Evolutionary conservation across 2,888 invertebrate genomes (phyloP), one percentile per base, ranked within the genome.

Genomic region (Sipha maydis): DNA sequence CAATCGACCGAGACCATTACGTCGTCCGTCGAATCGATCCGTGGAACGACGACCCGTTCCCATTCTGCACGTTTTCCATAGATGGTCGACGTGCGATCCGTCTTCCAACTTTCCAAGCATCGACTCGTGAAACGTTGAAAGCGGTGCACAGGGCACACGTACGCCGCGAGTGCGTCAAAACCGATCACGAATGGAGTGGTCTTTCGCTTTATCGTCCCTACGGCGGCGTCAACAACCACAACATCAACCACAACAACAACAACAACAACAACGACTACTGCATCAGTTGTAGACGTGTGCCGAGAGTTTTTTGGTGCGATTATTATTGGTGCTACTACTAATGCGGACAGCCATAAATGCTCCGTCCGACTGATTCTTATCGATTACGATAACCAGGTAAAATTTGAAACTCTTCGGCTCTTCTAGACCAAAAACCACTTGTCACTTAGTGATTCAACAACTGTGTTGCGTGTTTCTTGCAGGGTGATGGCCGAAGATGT

Each of bases 401-500:
- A 73, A 21, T 11, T 69, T 25, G 28, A 69, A 11, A n/a, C 69
- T 11, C 1, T 9, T 69, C 28, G 69, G 28, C 69, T 69, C 28
- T 25, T 11, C 11, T 2, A 4, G 21, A n/a, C 5, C 69, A 61
- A 61, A 61, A 61, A 25, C 61, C 61, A 61, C 61, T 25, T 61
- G 69, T 69, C 69, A 69, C 25, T 69, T 28, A 7, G 9, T 25
- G 69, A 28, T 25, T 25, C n/a, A 21, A 25, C 7, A 61, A 69
- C 28, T 7, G 25, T 21, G 25, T 34, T 31, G 21, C 31, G 25
- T 54, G 71, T 84, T 31, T 77, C 17, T 67, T 85, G 69, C 69
- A 86, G 86, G 86, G 75, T 61, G 86, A 88, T 88, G 86, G 86
- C 86, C 34, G 80, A 80, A 61, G 86, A 88, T 75, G 86, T 88